phyloP scores from a whole-genome alignment of 2,888 invertebrate genomes.

The Drosophila pseudotalamancana region DNA sequence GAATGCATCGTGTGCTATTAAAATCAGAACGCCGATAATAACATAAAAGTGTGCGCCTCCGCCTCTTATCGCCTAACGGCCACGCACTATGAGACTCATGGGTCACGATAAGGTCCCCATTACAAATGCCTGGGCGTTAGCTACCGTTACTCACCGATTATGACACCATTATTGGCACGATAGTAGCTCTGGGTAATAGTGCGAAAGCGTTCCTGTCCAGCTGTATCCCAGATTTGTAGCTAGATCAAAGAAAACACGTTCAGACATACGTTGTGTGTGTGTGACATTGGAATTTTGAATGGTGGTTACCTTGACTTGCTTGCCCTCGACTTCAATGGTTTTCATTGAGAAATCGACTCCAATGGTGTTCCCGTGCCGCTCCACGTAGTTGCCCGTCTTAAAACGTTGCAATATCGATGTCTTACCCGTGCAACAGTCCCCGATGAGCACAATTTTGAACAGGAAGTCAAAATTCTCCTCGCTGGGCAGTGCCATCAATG shows the following conservation, averaged over 20 bases:
- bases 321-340: constrained; percentile 96
- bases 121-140: constrained; percentile 45
- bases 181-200: constrained; percentile 99
- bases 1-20: constrained; percentile 22
- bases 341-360: constrained; percentile 99
- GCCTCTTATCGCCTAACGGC: constrained; percentile 35
- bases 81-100: constrained; percentile 18
- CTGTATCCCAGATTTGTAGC: constrained; percentile 97
- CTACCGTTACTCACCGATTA: constrained; percentile 88
- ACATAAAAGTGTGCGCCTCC: constrained; percentile 19
- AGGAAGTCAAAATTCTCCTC: constrained; percentile 96
- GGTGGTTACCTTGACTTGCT: constrained; percentile 93
- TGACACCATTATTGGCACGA: constrained; percentile 97
- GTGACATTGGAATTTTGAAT: neutral
- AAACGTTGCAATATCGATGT: constrained; percentile 98
- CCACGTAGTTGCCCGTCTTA: constrained; percentile 97
- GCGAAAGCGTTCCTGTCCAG: constrained; percentile 97
- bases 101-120: constrained; percentile 47
- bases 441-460: constrained; percentile 96
- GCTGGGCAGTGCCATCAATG: constrained; percentile 89
- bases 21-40: constrained; percentile 54
- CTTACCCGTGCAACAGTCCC: constrained; percentile 95
- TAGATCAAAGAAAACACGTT: constrained; percentile 30
- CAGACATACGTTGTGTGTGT: neutral
- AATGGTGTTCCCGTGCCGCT: constrained; percentile 97